These are phyloP conservation scores for Apus apus DNA, from an alignment of 2,113 vertebrate species.

Conservation along the genomic window DNA sequence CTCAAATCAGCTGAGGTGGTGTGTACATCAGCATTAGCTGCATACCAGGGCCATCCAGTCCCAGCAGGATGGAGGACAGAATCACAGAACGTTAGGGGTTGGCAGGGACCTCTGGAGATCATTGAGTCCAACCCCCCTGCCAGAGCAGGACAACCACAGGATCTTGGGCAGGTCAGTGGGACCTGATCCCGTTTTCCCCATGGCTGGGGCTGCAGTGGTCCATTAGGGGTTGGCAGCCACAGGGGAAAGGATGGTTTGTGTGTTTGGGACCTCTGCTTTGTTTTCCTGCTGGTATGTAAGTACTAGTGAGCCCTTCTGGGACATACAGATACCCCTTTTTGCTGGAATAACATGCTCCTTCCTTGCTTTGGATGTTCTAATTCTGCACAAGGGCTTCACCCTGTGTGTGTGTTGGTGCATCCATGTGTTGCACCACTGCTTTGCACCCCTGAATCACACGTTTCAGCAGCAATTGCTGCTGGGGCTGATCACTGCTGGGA, in stretches of 20 bases:
- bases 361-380: too few species aligned
- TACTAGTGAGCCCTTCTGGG: not conserved
- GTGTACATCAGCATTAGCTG: fast-evolving
- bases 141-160: too few species aligned
- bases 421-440: fast-evolving
- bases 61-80: not conserved
- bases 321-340: not conserved
- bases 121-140: too few species aligned
- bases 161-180: not conserved
- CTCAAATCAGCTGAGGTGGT: not conserved
- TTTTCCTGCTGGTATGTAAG: not conserved
- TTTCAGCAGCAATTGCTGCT: fast-evolving
- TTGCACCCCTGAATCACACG: fast-evolving
- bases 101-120: too few species aligned
- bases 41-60: not conserved
- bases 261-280: not conserved
- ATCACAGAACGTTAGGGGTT: too few species aligned
- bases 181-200: not conserved
- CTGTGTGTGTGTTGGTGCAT: fast-evolving
- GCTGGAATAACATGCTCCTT: not conserved
- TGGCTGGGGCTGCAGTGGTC: not conserved
- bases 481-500: not conserved
- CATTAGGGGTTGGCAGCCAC: fast-evolving
- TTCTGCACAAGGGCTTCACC: not conserved
- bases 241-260: not conserved